Conservation (phyloP, 2,888 invertebrate species). For the Pseudolycoriella hygida region DNA sequence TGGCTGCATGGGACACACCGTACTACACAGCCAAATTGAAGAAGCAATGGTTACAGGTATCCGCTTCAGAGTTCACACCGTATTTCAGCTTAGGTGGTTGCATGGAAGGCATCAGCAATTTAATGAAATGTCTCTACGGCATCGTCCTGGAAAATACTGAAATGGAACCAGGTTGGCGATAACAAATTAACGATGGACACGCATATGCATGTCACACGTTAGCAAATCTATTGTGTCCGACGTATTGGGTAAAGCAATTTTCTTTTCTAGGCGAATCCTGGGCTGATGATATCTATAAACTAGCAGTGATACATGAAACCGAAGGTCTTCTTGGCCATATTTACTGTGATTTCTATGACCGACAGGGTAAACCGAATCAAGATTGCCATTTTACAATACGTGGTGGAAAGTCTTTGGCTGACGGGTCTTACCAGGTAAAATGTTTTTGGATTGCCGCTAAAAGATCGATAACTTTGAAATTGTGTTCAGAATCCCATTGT, state of each 20-base stretch:
- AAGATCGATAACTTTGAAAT: conserved; percentile 24
- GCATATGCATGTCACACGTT: background rate
- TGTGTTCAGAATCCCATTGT: conserved; percentile 52
- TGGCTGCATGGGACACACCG: conserved; percentile 73
- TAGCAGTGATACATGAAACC: conserved; percentile 69
- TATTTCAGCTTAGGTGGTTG: conserved; percentile 87
- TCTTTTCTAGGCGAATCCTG: conserved; percentile 56
- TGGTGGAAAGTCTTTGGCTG: conserved; percentile 64
- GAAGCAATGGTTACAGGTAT: conserved; percentile 47
- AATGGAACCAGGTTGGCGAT: conserved; percentile 38
- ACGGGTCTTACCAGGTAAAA: conserved; percentile 58
- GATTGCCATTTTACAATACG: conserved; percentile 98
- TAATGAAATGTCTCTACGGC: conserved; percentile 71
- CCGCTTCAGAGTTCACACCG: conserved; percentile 55
- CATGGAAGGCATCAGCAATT: conserved; percentile 88
- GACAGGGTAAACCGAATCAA: conserved; percentile 82
- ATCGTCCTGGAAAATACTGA: conserved; percentile 58
- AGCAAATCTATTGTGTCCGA: too few relatives aligned
- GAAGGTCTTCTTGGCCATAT: conserved; percentile 81
- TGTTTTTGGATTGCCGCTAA: background rate
- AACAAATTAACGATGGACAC: background rate
- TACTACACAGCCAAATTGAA: conserved; percentile 65
- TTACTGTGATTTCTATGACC: conserved; percentile 92
- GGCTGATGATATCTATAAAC: conserved; percentile 76
- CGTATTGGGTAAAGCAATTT: too few relatives aligned